Conservation (phyloP, 2,888 invertebrate genomes). For the Cryptus armator region DNA sequence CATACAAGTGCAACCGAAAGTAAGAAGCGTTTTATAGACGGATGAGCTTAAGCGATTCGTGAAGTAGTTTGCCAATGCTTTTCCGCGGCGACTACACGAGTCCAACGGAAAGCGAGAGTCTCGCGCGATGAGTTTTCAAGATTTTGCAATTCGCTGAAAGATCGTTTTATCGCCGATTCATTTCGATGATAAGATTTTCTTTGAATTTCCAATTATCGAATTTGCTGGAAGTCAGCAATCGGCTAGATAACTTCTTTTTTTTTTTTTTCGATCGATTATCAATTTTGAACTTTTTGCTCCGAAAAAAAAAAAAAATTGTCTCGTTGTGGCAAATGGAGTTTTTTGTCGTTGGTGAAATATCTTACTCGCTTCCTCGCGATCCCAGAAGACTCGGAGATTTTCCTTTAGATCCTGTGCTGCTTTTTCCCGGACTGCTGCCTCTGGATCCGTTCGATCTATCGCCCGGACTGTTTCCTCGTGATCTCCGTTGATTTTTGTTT, state of each 20-base stretch:
- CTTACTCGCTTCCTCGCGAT: conserved; percentile 86
- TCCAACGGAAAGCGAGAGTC: conserved; percentile 29
- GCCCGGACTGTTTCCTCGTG: conserved; percentile 79
- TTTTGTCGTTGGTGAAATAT: conserved; percentile 51
- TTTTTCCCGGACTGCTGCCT: conserved; percentile 83
- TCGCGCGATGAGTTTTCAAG: not conserved
- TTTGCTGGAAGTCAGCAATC: not conserved
- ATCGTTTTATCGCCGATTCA: too few relatives aligned
- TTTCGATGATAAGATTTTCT: not conserved
- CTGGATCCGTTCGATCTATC: conserved; percentile 78
- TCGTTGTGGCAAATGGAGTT: not conserved
- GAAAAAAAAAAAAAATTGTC: not conserved
- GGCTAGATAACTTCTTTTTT: too few relatives aligned
- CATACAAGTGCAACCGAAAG: conserved; percentile 58
- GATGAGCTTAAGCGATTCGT: conserved; percentile 16
- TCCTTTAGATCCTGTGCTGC: conserved; percentile 71
- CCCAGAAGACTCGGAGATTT: conserved; percentile 75
- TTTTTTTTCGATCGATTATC: too few relatives aligned
- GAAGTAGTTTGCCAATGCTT: conserved; percentile 31
- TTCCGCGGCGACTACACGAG: conserved; percentile 37
- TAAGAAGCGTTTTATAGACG: conserved; percentile 40
- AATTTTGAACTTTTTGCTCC: too few relatives aligned
- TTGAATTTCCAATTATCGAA: not conserved
- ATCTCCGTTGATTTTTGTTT: conserved; percentile 68
- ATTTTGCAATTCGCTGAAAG: conserved; percentile 1